These are phyloP conservation scores for Crotophaga sulcirostris DNA, from an alignment of 2,113 vertebrate species.

Conservation along the genomic window DNA sequence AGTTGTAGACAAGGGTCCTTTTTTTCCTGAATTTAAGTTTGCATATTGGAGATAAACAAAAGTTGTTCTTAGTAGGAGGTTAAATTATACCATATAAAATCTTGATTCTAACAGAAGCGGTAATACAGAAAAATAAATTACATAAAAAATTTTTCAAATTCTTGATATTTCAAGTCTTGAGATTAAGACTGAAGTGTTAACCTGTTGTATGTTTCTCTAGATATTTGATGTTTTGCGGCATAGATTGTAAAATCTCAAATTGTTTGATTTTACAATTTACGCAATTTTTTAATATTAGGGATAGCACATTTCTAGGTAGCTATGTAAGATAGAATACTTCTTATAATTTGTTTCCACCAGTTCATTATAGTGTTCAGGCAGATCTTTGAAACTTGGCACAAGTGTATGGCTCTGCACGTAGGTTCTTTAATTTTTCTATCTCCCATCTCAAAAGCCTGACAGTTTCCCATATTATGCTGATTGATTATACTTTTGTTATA, in stretches of 20 bases:
- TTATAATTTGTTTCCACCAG: not conserved
- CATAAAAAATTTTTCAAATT: not conserved
- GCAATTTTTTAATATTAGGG: not conserved
- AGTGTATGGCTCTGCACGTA: not conserved
- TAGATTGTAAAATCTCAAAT: slow-evolving; percentile 8
- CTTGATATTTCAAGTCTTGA: not conserved
- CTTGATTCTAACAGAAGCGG: not conserved
- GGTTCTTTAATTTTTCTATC: not conserved
- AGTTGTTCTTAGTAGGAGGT: not conserved
- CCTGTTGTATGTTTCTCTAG: not conserved
- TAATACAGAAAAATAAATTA: not conserved
- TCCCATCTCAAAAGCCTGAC: not conserved
- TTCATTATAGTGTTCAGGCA: not conserved
- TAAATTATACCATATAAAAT: not conserved
- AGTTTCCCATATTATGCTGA: not conserved
- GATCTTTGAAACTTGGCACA: not conserved
- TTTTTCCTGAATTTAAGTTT: not conserved
- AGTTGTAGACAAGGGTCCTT: not conserved
- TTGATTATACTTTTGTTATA: not conserved
- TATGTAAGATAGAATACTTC: not conserved
- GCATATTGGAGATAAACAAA: not conserved
- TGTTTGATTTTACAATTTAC: slow-evolving; percentile 14
- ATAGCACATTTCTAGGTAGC: not conserved
- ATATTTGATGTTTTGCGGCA: not conserved
- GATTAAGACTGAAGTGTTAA: not conserved